These are phyloP conservation scores for Dendrocopos noguchii DNA, from an alignment of 2,113 vertebrate genomes.

Conservation along the genomic window DNA sequence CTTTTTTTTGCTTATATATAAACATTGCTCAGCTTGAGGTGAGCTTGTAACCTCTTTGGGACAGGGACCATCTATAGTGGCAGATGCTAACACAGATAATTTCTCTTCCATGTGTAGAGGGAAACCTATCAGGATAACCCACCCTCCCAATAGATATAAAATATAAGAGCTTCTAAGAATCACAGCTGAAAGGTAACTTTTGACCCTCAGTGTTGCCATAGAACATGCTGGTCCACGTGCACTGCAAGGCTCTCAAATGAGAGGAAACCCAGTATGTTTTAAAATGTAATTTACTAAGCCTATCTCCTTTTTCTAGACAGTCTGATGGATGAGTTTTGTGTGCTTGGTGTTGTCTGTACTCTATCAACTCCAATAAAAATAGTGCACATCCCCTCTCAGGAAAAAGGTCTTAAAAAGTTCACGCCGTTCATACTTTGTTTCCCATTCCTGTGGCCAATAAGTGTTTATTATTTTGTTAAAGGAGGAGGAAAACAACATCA, in stretches of 20 bases:
- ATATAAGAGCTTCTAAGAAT: neutral
- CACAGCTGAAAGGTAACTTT: neutral
- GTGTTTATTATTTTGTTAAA: conserved; percentile 38
- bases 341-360: neutral
- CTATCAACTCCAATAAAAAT: neutral
- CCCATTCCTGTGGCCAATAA: neutral
- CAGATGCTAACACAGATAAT: neutral
- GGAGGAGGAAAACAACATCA: neutral
- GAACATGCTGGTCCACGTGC: neutral
- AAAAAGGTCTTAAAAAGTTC: conserved; percentile 21
- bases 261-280: neutral
- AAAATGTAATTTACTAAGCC: neutral
- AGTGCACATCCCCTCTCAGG: neutral
- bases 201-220: neutral
- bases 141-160: neutral
- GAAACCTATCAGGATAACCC: neutral
- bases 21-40: neutral
- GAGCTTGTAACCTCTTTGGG: neutral
- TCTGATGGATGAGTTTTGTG: neutral
- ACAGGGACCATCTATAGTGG: neutral
- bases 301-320: neutral
- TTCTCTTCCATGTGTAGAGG: neutral
- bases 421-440: neutral
- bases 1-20: neutral
- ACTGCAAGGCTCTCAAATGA: neutral